These are phyloP conservation scores for Anastrepha ludens DNA, from an alignment of 1,140 invertebrate species.

Conservation along the genomic window DNA sequence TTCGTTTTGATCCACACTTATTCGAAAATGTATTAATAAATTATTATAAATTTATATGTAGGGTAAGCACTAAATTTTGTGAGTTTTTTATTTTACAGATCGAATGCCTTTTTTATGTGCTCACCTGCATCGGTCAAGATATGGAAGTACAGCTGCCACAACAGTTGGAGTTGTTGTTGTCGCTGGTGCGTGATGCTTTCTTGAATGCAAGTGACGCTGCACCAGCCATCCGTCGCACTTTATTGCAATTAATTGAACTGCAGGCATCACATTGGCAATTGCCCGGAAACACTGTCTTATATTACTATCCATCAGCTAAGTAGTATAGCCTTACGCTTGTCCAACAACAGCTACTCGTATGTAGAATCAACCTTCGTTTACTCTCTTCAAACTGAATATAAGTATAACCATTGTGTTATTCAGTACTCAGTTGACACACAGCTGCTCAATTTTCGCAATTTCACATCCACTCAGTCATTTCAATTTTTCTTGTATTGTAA, in stretches of 20 bases:
- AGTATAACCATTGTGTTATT: too few relatives aligned
- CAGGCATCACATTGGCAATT: conserved; percentile 92
- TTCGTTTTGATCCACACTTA: too few relatives aligned
- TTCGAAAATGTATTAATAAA: too few relatives aligned
- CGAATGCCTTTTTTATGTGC: conserved; percentile 89
- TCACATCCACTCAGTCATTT: conserved; percentile 18
- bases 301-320: conserved; percentile 87
- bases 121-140: conserved; percentile 90
- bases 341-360: background rate
- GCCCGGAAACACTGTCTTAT: conserved; percentile 89
- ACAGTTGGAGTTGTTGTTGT: conserved; percentile 85
- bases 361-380: background rate
- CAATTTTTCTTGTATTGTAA: conserved; percentile 14
- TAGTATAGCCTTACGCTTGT: conserved; percentile 60
- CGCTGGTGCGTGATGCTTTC: conserved; percentile 88
- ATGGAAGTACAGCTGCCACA: conserved; percentile 86
- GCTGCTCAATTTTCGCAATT: background rate
- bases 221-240: conserved; percentile 83
- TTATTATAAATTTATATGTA: too few relatives aligned
- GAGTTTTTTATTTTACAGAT: conserved; percentile 77
- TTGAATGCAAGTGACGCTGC: conserved; percentile 81
- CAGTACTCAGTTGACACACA: background rate
- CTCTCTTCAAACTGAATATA: conserved; percentile 21
- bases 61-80: background rate
- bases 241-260: conserved; percentile 91